A percentile compares a stretch with the other conserved stretches of the same genome.
phyloP scores from a whole-genome alignment of 2,797 vertebrate genomes.

The Rhadinocentrus ornatus region DNA sequence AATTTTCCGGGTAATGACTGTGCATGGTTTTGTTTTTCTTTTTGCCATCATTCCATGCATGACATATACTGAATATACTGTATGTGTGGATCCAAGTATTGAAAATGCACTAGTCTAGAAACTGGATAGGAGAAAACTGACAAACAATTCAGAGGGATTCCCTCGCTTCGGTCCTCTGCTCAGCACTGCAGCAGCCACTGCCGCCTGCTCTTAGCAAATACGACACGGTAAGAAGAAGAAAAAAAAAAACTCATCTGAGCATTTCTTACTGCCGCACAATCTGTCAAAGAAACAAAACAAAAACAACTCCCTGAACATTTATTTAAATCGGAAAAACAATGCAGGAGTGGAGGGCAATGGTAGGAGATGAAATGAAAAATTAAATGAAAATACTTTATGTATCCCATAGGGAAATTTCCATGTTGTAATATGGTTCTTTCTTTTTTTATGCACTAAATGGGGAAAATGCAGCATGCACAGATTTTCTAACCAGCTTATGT shows the following conservation, averaged over 20 bases:
- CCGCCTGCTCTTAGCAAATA: constrained; percentile 28
- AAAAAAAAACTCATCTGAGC: constrained; percentile 15
- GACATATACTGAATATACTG: neutral
- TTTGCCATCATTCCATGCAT: constrained; percentile 1
- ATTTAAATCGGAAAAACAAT: constrained; percentile 25
- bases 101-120: constrained; percentile 2
- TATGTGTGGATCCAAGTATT: neutral
- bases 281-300: constrained; percentile 13
- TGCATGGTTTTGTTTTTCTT: constrained; percentile 17
- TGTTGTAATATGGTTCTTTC: no score
- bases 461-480: neutral
- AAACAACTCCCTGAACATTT: constrained; percentile 10
- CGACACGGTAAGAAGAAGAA: neutral
- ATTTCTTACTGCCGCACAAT: constrained; percentile 12
- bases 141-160: constrained; percentile 37
- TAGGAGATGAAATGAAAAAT: no score
- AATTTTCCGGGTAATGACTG: constrained; percentile 48
- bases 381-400: no score
- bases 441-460: neutral
- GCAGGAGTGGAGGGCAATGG: constrained; percentile 14
- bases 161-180: neutral
- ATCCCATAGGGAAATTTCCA: no score
- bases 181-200: constrained; percentile 26
- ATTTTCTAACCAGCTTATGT: constrained; percentile 9
- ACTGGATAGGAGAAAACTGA: constrained; percentile 19